These are phyloP conservation scores for Junco hyemalis DNA, from an alignment of 2,113 vertebrate genomes.

Conservation along the genomic window DNA sequence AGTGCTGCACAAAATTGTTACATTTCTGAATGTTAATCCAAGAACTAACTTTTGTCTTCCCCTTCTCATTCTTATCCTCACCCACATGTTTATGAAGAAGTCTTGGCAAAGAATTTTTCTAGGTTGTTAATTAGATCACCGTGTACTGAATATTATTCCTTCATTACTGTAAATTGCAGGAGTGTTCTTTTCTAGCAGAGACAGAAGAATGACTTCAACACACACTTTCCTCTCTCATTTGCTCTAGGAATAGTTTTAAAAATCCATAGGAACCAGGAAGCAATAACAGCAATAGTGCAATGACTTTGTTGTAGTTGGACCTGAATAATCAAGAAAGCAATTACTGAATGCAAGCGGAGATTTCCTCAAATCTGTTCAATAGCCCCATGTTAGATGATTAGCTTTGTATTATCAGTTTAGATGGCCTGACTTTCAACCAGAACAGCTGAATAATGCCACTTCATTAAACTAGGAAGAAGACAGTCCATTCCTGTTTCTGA, in stretches of 20 bases:
- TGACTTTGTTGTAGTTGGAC: neutral
- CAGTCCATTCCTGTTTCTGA: neutral
- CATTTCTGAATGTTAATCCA: neutral
- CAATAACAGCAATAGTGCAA: neutral
- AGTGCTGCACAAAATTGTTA: neutral
- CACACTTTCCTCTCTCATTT: neutral
- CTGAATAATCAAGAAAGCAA: neutral
- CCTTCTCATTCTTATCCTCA: neutral
- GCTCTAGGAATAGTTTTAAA: neutral
- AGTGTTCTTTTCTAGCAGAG: neutral
- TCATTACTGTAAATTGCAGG: slow-evolving; percentile 12
- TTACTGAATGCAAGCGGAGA: neutral
- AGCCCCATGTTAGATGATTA: neutral
- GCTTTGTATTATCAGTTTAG: neutral
- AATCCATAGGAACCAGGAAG: neutral
- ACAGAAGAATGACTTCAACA: neutral
- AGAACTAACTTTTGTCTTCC: slow-evolving; percentile 5
- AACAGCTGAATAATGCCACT: neutral
- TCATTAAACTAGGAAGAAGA: neutral
- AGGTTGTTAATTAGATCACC: slow-evolving; percentile 12
- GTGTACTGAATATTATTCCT: slow-evolving; percentile 7
- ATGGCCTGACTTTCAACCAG: neutral
- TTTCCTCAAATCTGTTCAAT: neutral
- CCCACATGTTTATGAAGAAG: neutral
- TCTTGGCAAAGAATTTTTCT: neutral